A percentile compares a stretch with the other conserved stretches of the same genome.
These are phyloP conservation scores for Druon quercuslanigerum DNA, from an alignment of 1,140 invertebrate species.

Conservation along the genomic window DNA sequence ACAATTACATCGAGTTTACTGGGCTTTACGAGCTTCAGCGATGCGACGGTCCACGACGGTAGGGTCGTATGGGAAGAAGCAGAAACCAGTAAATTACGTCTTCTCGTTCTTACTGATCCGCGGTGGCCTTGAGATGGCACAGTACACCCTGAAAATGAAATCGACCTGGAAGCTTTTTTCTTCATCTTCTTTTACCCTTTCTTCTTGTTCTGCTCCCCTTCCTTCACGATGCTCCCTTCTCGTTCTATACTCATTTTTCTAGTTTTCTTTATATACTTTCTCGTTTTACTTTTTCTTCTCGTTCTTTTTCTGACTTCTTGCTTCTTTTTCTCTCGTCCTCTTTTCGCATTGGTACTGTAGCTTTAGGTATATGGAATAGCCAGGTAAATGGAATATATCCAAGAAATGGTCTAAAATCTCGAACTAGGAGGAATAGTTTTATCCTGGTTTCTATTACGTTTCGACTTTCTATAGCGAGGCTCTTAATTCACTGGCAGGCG, in stretches of 20 bases:
- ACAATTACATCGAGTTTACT: constrained; percentile 63
- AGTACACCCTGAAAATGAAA: constrained; percentile 32
- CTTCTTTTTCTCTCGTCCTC: background rate
- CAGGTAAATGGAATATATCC: constrained; percentile 13
- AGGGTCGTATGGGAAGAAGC: constrained; percentile 36
- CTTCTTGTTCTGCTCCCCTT: background rate
- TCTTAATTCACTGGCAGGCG: constrained; percentile 42
- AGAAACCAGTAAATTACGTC: constrained; percentile 58
- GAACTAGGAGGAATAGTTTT: constrained; percentile 23
- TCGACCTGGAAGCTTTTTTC: constrained; percentile 29
- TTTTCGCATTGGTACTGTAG: background rate
- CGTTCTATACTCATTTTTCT: background rate
- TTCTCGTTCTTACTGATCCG: constrained; percentile 45
- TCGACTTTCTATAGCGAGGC: constrained; percentile 34
- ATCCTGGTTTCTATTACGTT: constrained; percentile 41
- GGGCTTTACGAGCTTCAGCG: constrained; percentile 55
- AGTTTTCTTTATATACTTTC: background rate
- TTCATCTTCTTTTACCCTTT: constrained; percentile 22
- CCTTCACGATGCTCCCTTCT: background rate
- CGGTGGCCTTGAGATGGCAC: constrained; percentile 13
- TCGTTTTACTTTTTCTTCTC: background rate
- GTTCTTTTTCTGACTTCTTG: background rate
- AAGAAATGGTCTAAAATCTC: constrained; percentile 32
- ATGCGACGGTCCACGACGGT: constrained; percentile 37
- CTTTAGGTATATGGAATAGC: constrained; percentile 2